Base-by-base conservation (phyloP, 2,113 vertebrate species). In the Anoplopoma fimbria region DNA sequence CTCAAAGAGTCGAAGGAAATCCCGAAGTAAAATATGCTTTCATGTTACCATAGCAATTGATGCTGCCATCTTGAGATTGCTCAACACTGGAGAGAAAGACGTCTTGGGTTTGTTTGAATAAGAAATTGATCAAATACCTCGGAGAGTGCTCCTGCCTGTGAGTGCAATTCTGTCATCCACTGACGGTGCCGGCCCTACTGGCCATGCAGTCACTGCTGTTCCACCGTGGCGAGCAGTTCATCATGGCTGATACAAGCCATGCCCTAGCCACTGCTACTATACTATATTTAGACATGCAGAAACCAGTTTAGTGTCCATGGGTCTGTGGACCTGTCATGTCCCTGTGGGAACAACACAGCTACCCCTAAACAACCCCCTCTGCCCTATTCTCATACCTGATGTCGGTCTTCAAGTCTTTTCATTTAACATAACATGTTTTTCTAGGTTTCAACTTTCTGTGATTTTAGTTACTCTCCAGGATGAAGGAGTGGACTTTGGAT, bases 1-100 rank as follows among this genome's bases (percentile, higher is more conserved):
- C 58, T 84, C 10, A 73, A 53, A 80, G 74, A 12, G 3, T 76
- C 49, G n/a, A 23, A 80, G n/a, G n/a, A 76, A 83, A 79, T 70
- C 69, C 74, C 67, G 25, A 70, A 80, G 58, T 74, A 61, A 75
- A 81, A 68, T 69, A 75, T 14, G 19, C 65, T 68, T 85, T 47
- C 4, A 34, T 58, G 83, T 91, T 87, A 64, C 86, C 80, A 88
- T 91, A 60, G 92, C 9, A 76, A 92, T 89, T 29, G 84, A 85
- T 87, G 79, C 65, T 79, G 77, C 49, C 27, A 53, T 36, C 17
- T 31, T 23, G 57, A 71, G 75, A 49, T 73, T 17, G 6, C 62
- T 65, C n/a, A 55, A 42, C 25, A 67, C 29, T 58, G 45, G 13
- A 17, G 45, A 47, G 49, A 71, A 55, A 58, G 9, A 57, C 15